A percentile compares a stretch with the other conserved stretches of the same genome.
Evolutionary conservation across 2,888 invertebrate species (phyloP).

Genomic region (Nasonovia ribisnigri): DNA sequence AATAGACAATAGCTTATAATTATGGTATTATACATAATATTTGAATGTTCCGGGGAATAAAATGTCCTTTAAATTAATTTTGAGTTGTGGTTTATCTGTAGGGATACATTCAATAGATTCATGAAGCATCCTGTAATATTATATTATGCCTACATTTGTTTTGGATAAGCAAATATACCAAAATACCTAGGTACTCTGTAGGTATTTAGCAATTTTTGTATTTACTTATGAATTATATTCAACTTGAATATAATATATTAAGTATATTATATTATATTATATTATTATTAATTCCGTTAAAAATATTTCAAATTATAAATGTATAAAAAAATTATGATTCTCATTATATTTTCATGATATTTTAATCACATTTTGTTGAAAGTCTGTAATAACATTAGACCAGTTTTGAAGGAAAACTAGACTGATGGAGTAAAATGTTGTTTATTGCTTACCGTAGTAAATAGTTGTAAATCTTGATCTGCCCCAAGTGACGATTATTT

Average conservation of each 20-base stretch:
- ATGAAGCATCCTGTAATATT: neutral
- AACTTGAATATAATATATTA: neutral
- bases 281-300: neutral
- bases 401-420: constrained; percentile 30
- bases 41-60: too few species aligned
- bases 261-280: neutral
- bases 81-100: neutral
- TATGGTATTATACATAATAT: neutral
- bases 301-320: neutral
- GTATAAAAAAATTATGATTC: neutral
- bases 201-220: neutral
- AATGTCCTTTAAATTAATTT: neutral
- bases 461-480: constrained; percentile 19
- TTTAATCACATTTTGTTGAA: constrained; percentile 21
- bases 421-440: neutral
- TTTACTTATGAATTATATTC: neutral
- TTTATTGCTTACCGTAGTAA: neutral
- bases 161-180: neutral
- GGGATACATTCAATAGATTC: neutral
- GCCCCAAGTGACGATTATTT: constrained; percentile 11
- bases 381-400: neutral
- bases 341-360: neutral
- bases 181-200: neutral
- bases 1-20: neutral
- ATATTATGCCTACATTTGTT: neutral